Evolutionary conservation across 2,113 vertebrate genomes (phyloP).

Genomic region (Natator depressus): DNA sequence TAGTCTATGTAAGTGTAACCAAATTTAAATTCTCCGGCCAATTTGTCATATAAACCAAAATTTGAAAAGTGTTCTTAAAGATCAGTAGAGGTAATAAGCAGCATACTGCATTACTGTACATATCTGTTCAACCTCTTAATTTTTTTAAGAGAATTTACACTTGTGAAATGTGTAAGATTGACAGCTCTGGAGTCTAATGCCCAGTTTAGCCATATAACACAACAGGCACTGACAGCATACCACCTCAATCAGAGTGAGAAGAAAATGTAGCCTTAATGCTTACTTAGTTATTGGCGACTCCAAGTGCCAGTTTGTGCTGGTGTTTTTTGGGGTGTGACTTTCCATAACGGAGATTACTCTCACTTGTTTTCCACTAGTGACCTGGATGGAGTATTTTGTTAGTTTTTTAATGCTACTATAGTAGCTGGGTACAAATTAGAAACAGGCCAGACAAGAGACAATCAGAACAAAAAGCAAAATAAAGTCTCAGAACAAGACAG

Average conservation of each 20-base stretch:
- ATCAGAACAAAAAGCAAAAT: background rate
- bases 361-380: background rate
- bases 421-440: background rate
- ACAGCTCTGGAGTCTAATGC: background rate
- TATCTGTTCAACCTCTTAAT: background rate
- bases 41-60: background rate
- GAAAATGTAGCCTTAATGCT: background rate
- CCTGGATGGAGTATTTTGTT: background rate
- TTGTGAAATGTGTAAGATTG: background rate
- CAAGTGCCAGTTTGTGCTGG: background rate
- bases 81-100: background rate
- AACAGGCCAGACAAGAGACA: background rate
- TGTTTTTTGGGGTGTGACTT: background rate
- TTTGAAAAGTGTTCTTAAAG: background rate
- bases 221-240: background rate
- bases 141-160: fast-evolving
- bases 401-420: background rate
- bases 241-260: background rate
- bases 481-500: background rate
- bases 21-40: background rate
- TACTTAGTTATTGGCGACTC: background rate
- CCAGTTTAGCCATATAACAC: background rate
- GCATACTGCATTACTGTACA: background rate
- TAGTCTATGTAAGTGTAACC: background rate
- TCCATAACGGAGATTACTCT: background rate